These are phyloP conservation scores for Platyrinchus mystaceus DNA, from an alignment of 2,797 vertebrate species.

Conservation along the genomic window DNA sequence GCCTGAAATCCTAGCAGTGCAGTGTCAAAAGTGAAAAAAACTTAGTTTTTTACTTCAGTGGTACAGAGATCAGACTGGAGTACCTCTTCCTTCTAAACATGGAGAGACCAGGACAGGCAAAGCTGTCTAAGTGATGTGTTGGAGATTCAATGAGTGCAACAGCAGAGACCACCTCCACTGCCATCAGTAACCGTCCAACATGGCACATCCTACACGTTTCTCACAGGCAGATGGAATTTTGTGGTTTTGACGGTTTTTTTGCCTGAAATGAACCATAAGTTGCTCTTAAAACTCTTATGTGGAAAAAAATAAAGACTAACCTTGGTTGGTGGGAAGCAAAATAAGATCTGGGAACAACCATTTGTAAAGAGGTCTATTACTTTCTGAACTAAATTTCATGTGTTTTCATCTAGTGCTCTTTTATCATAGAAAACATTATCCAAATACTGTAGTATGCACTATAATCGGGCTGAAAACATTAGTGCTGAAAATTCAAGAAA, in stretches of 20 bases:
- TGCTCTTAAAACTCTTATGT: neutral
- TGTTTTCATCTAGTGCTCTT: neutral
- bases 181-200: neutral
- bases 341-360: neutral
- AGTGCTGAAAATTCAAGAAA: neutral
- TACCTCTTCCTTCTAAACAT: neutral
- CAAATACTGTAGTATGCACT: neutral
- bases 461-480: neutral
- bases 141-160: neutral
- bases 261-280: neutral
- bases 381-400: neutral
- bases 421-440: neutral
- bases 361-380: neutral
- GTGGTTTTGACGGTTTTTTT: neutral
- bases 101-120: neutral
- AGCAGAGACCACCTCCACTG: neutral
- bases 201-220: fast-evolving
- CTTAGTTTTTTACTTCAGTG: neutral
- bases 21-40: neutral
- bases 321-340: neutral
- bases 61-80: neutral
- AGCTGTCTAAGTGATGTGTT: neutral
- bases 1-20: neutral
- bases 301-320: neutral
- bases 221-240: neutral